Base-by-base conservation (phyloP, 2,797 vertebrate species). In the Peromyscus aztecus region DNA sequence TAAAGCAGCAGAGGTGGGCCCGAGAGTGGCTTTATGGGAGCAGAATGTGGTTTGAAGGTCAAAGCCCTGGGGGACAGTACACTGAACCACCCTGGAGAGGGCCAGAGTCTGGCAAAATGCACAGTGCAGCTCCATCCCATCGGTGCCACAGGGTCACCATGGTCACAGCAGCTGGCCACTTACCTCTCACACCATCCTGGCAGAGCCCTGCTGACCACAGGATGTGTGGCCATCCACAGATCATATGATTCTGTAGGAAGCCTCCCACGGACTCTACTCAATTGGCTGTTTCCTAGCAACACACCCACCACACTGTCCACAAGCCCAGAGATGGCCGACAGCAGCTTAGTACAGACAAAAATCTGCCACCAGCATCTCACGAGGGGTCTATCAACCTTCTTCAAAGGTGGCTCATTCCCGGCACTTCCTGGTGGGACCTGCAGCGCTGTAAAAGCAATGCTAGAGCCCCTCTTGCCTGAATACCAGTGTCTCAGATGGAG, bases 211-310 rank as follows among this genome's bases (percentile, higher is more conserved):
- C 37, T 65, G 57, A 31, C 46, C 31, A 29, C 31, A 61, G 67
- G 83, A 69, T 34, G 0, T 7, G 23, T 86, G 23, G 52, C 31
- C 69, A 76, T 89, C 31, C 57, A 59, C 40, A 55, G 61, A 69
- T 59, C 75, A 63, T 0, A 34, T 78, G 71, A 40, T 21, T 93
- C 95, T 82, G 95, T 61, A 57, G 55, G 59, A 89, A 27, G 61
- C 86, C 75, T 91, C 90, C 95, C 78, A 85, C 77, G 85, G 63
- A 80, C 43, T 96, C 29, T 65, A 81, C 87, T 63, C 46, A 31
- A 43, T 67, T 49, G 73, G 71, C 52, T 55, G 93, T 97, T 90
- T 93, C 96, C 83, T 97, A 89, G 94, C 92, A 95, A 95, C 94
- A 34, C 29, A 59, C n/a, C 92, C 67, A 78, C 78, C 75, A 90